Conservation (phyloP, 2,113 vertebrate genomes). For the Phylloscopus trochiloides region DNA sequence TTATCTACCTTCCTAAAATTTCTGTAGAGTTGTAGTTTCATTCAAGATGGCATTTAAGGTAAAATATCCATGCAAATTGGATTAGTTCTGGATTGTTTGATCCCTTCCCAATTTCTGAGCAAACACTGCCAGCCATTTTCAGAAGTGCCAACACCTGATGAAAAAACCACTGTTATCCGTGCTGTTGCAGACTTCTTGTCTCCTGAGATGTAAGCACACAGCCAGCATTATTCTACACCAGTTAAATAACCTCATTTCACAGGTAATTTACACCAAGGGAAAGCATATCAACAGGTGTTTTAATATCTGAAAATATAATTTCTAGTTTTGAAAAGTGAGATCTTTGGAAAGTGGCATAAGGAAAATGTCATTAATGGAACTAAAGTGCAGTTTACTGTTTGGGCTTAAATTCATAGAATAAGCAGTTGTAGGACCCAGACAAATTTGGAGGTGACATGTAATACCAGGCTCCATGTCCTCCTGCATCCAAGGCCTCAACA, state of each 20-base stretch:
- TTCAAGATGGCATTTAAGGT: slow-evolving; percentile 34
- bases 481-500: background rate
- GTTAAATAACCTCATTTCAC: slow-evolving; percentile 18
- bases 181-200: background rate
- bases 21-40: background rate
- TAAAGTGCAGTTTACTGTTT: background rate
- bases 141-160: background rate
- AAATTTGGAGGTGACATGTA: background rate
- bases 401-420: background rate
- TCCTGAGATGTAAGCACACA: background rate
- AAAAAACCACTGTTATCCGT: background rate
- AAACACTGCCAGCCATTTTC: slow-evolving; percentile 1
- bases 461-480: background rate
- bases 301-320: background rate
- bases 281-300: background rate
- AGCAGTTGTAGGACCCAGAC: background rate
- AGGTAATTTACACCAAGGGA: background rate
- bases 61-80: slow-evolving; percentile 32
- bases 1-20: background rate
- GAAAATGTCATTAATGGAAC: background rate
- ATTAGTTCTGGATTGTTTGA: slow-evolving; percentile 10
- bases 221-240: background rate
- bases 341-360: background rate
- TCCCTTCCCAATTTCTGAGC: slow-evolving; percentile 12
- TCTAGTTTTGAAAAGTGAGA: background rate